These are phyloP conservation scores for Sebastes schlegelii DNA, from an alignment of 2,113 vertebrate genomes.

Conservation along the genomic window DNA sequence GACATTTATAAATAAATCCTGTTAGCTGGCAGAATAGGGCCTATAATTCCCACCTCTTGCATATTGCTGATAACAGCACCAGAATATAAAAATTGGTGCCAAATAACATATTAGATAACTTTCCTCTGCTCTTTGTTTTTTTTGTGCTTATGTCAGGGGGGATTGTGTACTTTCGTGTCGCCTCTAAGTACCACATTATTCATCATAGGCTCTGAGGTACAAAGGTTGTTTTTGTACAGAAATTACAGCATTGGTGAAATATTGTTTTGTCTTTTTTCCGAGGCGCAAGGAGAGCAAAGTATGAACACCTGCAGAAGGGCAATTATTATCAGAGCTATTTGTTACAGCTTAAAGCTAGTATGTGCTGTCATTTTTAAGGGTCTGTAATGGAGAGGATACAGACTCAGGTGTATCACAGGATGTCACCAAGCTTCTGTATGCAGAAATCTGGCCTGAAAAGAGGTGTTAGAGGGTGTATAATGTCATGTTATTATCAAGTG, in stretches of 20 bases:
- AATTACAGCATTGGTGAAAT: conserved; percentile 30
- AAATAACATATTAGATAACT: conserved; percentile 46
- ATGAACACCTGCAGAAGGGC: background rate
- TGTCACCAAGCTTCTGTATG: background rate
- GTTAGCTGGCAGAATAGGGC: conserved; percentile 42
- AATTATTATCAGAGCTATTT: conserved; percentile 13
- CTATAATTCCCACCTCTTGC: conserved; percentile 44
- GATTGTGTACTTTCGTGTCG: conserved; percentile 12
- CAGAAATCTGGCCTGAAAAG: conserved; percentile 9
- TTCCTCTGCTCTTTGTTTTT: conserved; percentile 24
- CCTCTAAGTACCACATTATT: conserved; percentile 36
- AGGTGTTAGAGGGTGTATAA: background rate
- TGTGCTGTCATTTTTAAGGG: background rate
- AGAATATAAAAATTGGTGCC: conserved; percentile 11
- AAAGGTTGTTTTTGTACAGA: conserved; percentile 46
- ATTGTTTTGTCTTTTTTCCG: conserved; percentile 17
- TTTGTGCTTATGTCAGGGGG: conserved; percentile 17
- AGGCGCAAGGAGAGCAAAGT: conserved; percentile 12
- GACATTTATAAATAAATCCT: conserved; percentile 65
- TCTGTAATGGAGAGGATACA: background rate
- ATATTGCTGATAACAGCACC: conserved; percentile 43
- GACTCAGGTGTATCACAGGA: background rate
- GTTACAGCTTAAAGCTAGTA: background rate
- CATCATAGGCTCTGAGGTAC: conserved; percentile 36
- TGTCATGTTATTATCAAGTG: conserved; percentile 19